phyloP scores from a whole-genome alignment of 2,113 vertebrate species.

The Aldabrachelys gigantea region DNA sequence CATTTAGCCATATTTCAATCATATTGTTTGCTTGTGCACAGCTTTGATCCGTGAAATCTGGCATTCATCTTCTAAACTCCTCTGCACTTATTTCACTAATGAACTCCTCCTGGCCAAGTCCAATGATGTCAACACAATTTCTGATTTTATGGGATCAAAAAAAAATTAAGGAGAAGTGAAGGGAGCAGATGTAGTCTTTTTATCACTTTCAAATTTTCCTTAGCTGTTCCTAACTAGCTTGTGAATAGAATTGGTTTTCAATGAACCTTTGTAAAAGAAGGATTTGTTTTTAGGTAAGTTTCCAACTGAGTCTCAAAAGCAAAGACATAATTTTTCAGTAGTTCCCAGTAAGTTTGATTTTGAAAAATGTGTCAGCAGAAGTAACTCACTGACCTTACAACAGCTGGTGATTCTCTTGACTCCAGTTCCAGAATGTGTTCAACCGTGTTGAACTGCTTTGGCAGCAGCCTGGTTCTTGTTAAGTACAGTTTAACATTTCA shows the following conservation, averaged over 20 bases:
- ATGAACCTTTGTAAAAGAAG: background rate
- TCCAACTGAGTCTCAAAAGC: background rate
- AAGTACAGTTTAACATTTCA: constrained; percentile 5
- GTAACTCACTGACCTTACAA: background rate
- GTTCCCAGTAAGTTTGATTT: background rate
- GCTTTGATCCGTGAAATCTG: background rate
- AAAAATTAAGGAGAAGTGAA: background rate
- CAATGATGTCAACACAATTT: background rate
- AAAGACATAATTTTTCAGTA: background rate
- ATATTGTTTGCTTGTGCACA: no score
- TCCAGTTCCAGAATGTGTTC: background rate
- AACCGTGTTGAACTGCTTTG: background rate
- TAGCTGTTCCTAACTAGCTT: background rate
- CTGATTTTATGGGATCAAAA: background rate
- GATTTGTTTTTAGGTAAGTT: background rate
- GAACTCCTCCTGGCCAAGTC: background rate
- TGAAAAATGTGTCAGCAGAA: background rate
- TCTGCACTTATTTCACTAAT: background rate
- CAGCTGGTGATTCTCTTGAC: background rate
- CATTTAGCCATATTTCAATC: no score
- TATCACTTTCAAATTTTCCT: background rate
- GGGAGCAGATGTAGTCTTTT: background rate
- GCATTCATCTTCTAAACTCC: background rate
- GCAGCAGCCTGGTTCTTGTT: background rate
- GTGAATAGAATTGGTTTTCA: background rate